Evolutionary conservation across 2,888 invertebrate species (phyloP), one percentile per base, ranked within the genome.

Genomic region (Ecdyonurus torrentis): DNA sequence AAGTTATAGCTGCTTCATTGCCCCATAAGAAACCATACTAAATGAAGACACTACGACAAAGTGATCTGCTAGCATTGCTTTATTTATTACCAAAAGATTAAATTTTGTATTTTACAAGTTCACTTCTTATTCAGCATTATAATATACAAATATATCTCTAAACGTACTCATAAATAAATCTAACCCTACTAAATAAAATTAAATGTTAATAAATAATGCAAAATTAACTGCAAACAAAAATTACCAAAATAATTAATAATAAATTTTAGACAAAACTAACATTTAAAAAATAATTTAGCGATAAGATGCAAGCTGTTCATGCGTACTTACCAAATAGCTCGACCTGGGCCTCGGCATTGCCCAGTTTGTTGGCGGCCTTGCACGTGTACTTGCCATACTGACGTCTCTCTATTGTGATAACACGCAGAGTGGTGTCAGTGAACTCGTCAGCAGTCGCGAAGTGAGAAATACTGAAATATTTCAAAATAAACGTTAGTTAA

Each of bases 371-470:
- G 65, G 86, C 85, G 1, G 94, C 94, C 71, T 86, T 89, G 78
- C 94, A 94, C 0, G 84, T 81, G 76, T 92, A 94, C 67, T 82
- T 76, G 0, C 93, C 93, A 70, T 87, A 94, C 71, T 94, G 93
- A 15, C 87, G 79, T 72, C 93, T 93, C 76, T 94, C 94, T 61
- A 93, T 89, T 0, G 92, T 93, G 63, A 92, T 90, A 1, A 93
- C 87, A 64, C 92, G 82, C 23, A 94, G 76, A 0, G 92, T 93
- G 0, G 92, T 91, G 72, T 93, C 92, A 0, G 92, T 91, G 71
- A 90, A 92, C 71, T 94, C 92, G 70, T 94, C 93, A 0, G 91
- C 91, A 0, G 91, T 91, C 2, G 91, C 91, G 72, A 91, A 93
- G 72, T 92, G 91, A 0, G 92, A 91, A 69, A 94, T 87, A 69